Evolutionary conservation across 2,797 vertebrate genomes (phyloP).

Genomic region (Etheostoma nigrum): DNA sequence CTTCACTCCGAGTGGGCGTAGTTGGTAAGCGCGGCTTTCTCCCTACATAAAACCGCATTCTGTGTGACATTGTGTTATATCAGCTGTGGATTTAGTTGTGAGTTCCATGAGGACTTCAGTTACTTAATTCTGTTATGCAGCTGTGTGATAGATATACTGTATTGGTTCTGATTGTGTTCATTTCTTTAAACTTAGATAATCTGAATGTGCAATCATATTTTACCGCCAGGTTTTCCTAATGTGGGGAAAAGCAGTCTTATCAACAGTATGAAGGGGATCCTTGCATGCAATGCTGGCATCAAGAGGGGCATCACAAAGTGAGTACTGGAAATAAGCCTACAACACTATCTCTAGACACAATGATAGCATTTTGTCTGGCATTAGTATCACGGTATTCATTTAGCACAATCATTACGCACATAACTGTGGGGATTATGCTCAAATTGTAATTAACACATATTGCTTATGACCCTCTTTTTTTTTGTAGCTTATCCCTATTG

Average conservation of each 20-base stretch:
- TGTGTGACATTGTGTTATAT: not conserved
- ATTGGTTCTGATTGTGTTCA: not conserved
- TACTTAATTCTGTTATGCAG: not conserved
- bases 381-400: not conserved
- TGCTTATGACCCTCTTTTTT: not conserved
- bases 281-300: slow-evolving; percentile 87
- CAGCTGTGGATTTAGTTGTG: not conserved
- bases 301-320: slow-evolving; percentile 93
- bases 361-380: not conserved
- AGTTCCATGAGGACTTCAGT: not conserved
- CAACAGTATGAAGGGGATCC: slow-evolving; percentile 91
- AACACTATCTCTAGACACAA: not conserved
- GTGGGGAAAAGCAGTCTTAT: slow-evolving; percentile 98
- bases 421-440: not conserved
- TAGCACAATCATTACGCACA: not conserved
- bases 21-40: slow-evolving; percentile 85
- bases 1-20: slow-evolving; percentile 88
- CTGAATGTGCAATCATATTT: not conserved
- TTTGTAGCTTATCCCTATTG: not conserved
- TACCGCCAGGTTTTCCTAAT: slow-evolving; percentile 91
- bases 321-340: slow-evolving; percentile 41
- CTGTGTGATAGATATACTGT: not conserved
- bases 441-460: not conserved
- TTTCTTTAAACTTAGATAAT: not conserved
- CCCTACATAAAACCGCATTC: not conserved